Percentiles rank a stretch among this genome's conserved stretches.
Evolutionary conservation across 1,140 invertebrate species (phyloP).

Genomic region (Grapholita molesta): DNA sequence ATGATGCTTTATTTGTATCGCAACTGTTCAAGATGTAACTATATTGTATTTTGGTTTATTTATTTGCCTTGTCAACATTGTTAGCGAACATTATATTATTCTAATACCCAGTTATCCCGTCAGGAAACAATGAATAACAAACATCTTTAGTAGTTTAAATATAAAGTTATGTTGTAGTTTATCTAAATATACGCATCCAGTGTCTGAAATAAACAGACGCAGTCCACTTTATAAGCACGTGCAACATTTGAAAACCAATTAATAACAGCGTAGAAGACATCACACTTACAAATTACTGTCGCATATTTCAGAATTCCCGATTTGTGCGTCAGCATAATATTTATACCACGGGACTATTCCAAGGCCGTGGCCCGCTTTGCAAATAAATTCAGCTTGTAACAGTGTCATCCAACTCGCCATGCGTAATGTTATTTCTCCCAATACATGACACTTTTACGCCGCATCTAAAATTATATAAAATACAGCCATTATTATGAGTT

Average conservation of each 20-base stretch:
- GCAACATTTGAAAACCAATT: conserved; percentile 10
- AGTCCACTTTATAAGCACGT: neutral
- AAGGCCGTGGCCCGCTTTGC: conserved; percentile 11
- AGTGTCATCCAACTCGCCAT: neutral
- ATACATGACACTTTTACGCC: neutral
- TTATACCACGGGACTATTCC: neutral
- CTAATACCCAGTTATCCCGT: too few relatives aligned
- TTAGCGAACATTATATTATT: neutral
- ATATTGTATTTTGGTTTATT: neutral
- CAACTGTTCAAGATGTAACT: neutral
- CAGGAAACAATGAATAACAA: too few relatives aligned
- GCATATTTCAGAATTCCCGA: conserved; percentile 9
- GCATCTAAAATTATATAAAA: neutral
- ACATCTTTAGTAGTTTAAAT: too few relatives aligned
- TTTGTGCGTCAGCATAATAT: conserved; percentile 9
- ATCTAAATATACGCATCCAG: neutral
- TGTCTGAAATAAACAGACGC: neutral
- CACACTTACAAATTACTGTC: neutral
- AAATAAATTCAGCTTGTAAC: neutral
- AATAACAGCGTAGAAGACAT: neutral
- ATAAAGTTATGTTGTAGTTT: too few relatives aligned
- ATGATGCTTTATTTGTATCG: conserved; percentile 5
- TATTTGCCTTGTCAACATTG: neutral
- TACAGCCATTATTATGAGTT: neutral
- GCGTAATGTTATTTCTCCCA: neutral